Conservation (phyloP, 2,888 invertebrate genomes). For the Tinea semifulvella region DNA sequence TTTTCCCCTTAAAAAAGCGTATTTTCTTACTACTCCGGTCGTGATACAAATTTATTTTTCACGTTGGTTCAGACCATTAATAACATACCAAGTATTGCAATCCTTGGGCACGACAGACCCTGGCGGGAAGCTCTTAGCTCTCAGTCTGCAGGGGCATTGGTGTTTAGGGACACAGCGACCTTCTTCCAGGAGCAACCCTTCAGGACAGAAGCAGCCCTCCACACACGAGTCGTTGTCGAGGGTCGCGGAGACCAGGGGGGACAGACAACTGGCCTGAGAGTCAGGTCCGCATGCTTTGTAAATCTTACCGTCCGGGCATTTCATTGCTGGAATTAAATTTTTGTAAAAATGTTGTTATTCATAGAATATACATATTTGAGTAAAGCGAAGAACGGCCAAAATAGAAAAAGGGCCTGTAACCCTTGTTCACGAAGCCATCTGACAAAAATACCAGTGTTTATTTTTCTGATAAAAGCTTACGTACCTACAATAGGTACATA, state of each 20-base stretch:
- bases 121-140: slow-evolving; percentile 76
- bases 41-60: no score
- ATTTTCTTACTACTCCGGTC: no score
- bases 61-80: no score
- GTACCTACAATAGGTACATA: no score
- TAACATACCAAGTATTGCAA: slow-evolving; percentile 83
- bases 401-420: no score
- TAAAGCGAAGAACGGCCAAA: no score
- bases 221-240: slow-evolving; percentile 68
- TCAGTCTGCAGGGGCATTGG: slow-evolving; percentile 82
- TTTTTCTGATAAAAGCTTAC: no score
- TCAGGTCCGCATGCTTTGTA: slow-evolving; percentile 83
- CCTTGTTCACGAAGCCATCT: no score
- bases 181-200: slow-evolving; percentile 77
- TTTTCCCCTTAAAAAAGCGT: no score
- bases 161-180: slow-evolving; percentile 76
- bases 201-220: slow-evolving; percentile 91
- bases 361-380: no score
- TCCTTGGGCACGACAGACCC: slow-evolving; percentile 77
- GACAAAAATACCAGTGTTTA: no score
- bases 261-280: slow-evolving; percentile 76
- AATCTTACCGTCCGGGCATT: slow-evolving; percentile 77
- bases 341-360: no score
- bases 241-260: slow-evolving; percentile 34
- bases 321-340: slow-evolving; percentile 73